Evolutionary conservation across 2,888 invertebrate genomes (phyloP).

Genomic region (Troilus luridus): DNA sequence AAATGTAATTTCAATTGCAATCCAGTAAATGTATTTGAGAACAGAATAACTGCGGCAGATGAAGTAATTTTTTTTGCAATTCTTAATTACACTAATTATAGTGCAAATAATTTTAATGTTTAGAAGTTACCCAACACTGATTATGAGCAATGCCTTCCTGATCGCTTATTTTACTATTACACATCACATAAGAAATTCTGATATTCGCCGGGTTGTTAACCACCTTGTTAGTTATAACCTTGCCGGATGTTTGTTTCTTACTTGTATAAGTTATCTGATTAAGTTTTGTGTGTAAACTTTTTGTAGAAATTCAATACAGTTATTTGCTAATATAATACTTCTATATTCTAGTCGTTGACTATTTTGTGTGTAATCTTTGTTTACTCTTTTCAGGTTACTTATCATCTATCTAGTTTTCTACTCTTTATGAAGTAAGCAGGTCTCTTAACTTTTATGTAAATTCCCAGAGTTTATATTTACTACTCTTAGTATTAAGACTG

Average conservation of each 20-base stretch:
- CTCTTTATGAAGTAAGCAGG: neutral
- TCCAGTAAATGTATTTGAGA: too few species aligned
- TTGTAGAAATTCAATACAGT: neutral
- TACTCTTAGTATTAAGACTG: neutral
- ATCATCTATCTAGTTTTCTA: neutral
- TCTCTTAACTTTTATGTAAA: neutral
- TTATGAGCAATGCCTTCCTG: neutral
- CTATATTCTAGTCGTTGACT: neutral
- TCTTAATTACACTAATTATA: too few species aligned
- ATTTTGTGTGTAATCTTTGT: neutral
- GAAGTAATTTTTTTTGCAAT: too few species aligned
- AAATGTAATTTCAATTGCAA: too few species aligned
- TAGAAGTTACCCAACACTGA: too few species aligned
- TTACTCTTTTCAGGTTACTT: neutral
- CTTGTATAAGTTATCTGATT: neutral
- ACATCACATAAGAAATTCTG: neutral
- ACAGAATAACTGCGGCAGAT: too few species aligned
- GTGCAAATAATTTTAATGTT: too few species aligned
- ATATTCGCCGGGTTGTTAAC: slow-evolving; percentile 18
- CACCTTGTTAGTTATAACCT: slow-evolving; percentile 22
- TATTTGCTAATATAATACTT: neutral
- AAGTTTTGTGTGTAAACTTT: neutral
- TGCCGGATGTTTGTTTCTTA: neutral
- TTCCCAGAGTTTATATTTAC: neutral
- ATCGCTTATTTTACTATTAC: neutral